Base-by-base conservation (phyloP, 2,113 vertebrate genomes). In the Neolamprologus caudopunctatus region DNA sequence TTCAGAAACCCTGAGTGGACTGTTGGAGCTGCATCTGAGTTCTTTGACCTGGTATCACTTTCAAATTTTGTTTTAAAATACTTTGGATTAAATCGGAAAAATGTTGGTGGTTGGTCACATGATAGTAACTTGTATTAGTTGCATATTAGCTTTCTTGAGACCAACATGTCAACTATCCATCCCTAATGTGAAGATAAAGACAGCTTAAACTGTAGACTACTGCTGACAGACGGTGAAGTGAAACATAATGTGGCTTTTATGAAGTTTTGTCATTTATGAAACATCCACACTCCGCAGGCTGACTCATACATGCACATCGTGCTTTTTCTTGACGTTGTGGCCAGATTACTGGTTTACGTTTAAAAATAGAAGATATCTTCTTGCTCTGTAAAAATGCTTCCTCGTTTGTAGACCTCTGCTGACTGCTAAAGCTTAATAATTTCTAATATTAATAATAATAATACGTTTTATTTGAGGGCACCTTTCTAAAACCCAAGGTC, bases 61-160 rank as follows among this genome's bases (percentile, higher is more conserved):
- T 61, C 57, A 61, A 31, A 61, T 61, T 61, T 0, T 31, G 26
- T 61, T 61, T 61, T 31, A 17, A 61, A 61, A 61, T 31, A 31
- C 5, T 0, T 31, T 61, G 57, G 0, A 2, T 17, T 61, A 2
- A 61, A 31, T 17, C 3, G 0, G 14, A 61, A 61, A 17, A 0
- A 61, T 61, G 3, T 61, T 61, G 8, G 26, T 4, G 26, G 26
- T 31, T 61, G 26, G 57, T 73, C 8, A 73, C 8, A 45, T 45
- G 40, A 73, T 26, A 4, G 37, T 17, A 45, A 73, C 19, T 2
- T 45, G n/a, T 3, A 40, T 42, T 1, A 71, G 66, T 16, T 73
- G 5, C 1, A 24, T 37, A 11, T 35, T 35, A 33, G 16, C 58
- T 26, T n/a, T 50, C 51, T 33, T 63, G 16, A 19, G 31, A 53